Conservation (phyloP, 2,888 invertebrate genomes). For the Pantelozetes paolii region DNA sequence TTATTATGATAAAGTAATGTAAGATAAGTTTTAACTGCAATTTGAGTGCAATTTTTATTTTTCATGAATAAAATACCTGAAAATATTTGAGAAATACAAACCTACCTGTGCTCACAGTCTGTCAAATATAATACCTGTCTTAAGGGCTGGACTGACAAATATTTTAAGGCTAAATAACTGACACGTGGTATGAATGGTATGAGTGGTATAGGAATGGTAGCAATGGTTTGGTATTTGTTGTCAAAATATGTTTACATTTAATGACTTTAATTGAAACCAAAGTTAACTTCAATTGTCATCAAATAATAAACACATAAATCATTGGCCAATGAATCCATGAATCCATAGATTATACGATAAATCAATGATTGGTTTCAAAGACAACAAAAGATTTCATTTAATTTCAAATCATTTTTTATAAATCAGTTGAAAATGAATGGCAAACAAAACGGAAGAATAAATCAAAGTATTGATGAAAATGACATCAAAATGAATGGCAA, state of each 20-base stretch:
- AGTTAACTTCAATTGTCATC: background rate
- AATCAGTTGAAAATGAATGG: background rate
- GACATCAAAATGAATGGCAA: background rate
- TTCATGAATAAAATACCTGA: too few relatives aligned
- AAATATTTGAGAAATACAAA: too few relatives aligned
- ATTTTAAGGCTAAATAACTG: background rate
- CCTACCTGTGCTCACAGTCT: too few relatives aligned
- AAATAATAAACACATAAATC: background rate
- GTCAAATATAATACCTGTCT: too few relatives aligned
- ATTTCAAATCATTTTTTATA: background rate
- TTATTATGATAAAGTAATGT: too few relatives aligned
- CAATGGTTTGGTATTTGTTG: background rate
- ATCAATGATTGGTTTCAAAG: background rate
- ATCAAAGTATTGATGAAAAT: background rate
- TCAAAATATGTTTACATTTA: background rate
- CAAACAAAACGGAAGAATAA: constrained; percentile 5
- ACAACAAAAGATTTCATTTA: background rate
- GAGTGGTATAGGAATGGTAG: background rate
- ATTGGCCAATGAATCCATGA: background rate
- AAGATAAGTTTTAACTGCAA: too few relatives aligned
- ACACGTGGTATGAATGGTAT: constrained; percentile 23
- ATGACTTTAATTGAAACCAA: background rate
- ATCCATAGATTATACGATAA: background rate
- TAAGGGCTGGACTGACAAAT: background rate
- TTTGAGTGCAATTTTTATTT: too few relatives aligned